Evolutionary conservation across 2,888 invertebrate genomes (phyloP).

Genomic region (Isoperla grammatica): DNA sequence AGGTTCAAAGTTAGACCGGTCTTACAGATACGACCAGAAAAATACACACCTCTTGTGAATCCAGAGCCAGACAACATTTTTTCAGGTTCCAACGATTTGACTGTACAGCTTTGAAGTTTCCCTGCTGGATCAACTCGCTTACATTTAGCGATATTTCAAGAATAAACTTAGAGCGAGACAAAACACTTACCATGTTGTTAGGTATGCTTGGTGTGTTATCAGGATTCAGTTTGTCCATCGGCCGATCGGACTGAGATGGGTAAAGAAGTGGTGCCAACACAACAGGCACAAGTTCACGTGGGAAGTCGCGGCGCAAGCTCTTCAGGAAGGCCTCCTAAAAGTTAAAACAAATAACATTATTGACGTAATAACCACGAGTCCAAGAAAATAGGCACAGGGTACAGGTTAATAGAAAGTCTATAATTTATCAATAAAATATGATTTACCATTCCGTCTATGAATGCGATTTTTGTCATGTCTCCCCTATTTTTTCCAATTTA

Average conservation of each 20-base stretch:
- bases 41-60: too few relatives aligned
- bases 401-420: neutral
- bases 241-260: slow-evolving; percentile 51
- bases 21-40: too few relatives aligned
- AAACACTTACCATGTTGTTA: slow-evolving; percentile 44
- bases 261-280: slow-evolving; percentile 85
- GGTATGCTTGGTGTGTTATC: slow-evolving; percentile 42
- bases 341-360: slow-evolving; percentile 6
- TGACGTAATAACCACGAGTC: neutral
- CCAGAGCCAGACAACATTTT: too few relatives aligned
- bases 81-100: too few relatives aligned
- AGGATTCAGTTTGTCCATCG: slow-evolving; percentile 44
- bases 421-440: neutral
- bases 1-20: too few relatives aligned
- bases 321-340: slow-evolving; percentile 67
- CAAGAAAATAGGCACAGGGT: neutral
- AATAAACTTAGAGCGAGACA: too few relatives aligned
- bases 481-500: too few relatives aligned
- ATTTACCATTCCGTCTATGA: too few relatives aligned
- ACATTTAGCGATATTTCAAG: too few relatives aligned
- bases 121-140: too few relatives aligned
- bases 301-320: slow-evolving; percentile 80
- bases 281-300: slow-evolving; percentile 80
- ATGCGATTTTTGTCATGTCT: too few relatives aligned
- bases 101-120: too few relatives aligned